Conservation (phyloP, 2,113 vertebrate species). For the Pyrgilauda ruficollis region DNA sequence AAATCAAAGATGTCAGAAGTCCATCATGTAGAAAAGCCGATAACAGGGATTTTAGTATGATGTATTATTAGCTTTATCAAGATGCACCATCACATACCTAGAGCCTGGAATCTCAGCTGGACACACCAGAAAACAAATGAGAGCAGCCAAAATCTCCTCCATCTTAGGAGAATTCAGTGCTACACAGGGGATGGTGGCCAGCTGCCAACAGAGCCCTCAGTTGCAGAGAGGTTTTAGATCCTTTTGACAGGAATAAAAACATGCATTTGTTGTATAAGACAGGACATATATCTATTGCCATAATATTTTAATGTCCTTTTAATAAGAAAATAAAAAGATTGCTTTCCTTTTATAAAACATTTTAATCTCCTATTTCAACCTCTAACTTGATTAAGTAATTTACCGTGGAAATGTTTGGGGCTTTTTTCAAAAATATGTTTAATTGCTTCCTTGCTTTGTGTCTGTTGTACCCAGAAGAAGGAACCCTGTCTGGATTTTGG, state of each 20-base stretch:
- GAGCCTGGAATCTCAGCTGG: background rate
- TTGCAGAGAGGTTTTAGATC: background rate
- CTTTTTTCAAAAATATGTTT: background rate
- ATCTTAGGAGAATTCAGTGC: background rate
- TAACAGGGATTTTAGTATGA: background rate
- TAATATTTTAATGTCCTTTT: slow-evolving; percentile 32
- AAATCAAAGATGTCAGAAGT: background rate
- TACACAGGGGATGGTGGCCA: background rate
- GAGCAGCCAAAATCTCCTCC: background rate
- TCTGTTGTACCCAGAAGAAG: background rate
- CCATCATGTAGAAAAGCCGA: background rate
- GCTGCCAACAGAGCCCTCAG: background rate
- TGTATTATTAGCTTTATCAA: background rate
- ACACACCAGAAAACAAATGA: background rate
- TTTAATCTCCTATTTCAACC: background rate
- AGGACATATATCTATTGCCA: background rate
- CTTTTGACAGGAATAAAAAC: background rate
- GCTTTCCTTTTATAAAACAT: background rate
- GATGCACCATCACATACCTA: background rate
- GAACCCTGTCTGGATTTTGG: background rate
- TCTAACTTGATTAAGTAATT: background rate
- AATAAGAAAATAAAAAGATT: background rate
- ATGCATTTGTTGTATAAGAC: background rate
- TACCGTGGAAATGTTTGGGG: background rate
- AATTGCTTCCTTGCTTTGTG: slow-evolving; percentile 20